phyloP scores from a whole-genome alignment of 2,113 vertebrate species.

The Hippolais icterina region DNA sequence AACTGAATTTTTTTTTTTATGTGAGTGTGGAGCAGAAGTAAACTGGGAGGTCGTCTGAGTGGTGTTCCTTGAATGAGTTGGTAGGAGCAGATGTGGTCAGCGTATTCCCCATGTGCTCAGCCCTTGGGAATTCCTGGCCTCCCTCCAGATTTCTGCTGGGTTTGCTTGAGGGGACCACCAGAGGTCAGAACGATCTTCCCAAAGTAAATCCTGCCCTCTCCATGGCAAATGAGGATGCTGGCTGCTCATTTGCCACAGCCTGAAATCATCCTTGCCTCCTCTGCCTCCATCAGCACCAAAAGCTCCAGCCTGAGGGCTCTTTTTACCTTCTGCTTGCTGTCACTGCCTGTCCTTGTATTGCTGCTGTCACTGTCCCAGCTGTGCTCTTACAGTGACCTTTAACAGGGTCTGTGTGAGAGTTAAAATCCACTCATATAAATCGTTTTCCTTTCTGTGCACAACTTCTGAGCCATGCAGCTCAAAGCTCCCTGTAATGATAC shows the following conservation, averaged over 20 bases:
- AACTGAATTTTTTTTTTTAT: not conserved
- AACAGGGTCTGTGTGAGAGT: not conserved
- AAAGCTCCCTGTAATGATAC: not conserved
- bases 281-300: not conserved
- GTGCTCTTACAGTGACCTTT: not conserved
- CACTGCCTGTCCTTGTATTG: not conserved
- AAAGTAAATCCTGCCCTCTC: not conserved
- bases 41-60: not conserved
- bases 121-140: not conserved
- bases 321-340: not conserved
- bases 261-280: not conserved
- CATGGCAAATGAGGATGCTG: not conserved
- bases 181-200: constrained; percentile 22
- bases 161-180: constrained; percentile 7
- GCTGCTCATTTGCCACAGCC: not conserved
- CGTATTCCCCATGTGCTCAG: not conserved
- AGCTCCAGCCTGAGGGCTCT: not conserved
- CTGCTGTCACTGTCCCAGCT: not conserved
- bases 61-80: not conserved
- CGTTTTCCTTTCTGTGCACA: not conserved
- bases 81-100: not conserved
- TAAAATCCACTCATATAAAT: not conserved
- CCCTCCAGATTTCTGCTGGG: not conserved
- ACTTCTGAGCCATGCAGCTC: not conserved
- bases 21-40: not conserved